Percentiles rank a stretch among this genome's conserved stretches.
These are phyloP conservation scores for Fregata magnificens DNA, from an alignment of 2,113 vertebrate species.

Conservation along the genomic window DNA sequence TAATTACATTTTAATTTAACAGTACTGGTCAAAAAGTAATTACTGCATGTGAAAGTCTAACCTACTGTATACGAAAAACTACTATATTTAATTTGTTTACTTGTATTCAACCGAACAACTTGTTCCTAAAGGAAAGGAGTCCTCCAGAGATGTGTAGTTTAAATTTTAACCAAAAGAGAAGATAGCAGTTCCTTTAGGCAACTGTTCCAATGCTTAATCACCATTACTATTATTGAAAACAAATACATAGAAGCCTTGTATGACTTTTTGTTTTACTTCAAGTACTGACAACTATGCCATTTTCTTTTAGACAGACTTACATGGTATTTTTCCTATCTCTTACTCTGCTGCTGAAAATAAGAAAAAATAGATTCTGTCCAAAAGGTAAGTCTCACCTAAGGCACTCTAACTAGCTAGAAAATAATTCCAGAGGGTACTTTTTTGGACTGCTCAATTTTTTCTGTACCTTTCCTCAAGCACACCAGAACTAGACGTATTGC, in stretches of 20 bases:
- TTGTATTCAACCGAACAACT: background rate
- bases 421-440: background rate
- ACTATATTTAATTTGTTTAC: background rate
- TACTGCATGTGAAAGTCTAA: background rate
- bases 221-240: background rate
- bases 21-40: background rate
- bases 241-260: background rate
- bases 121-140: background rate
- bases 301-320: background rate
- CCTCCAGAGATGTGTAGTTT: background rate
- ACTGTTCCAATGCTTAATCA: background rate
- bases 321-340: background rate
- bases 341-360: background rate
- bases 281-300: background rate
- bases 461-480: background rate
- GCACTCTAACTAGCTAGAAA: background rate
- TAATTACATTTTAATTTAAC: background rate
- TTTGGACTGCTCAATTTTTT: background rate
- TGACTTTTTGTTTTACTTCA: background rate
- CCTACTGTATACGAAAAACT: background rate
- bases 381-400: background rate
- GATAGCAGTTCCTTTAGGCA: background rate
- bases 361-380: background rate
- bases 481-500: background rate
- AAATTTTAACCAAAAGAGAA: background rate